Percentiles rank a stretch among this genome's conserved stretches.
These are phyloP conservation scores for Calcarius lapponicus DNA, from an alignment of 2,797 vertebrate genomes.

Conservation along the genomic window DNA sequence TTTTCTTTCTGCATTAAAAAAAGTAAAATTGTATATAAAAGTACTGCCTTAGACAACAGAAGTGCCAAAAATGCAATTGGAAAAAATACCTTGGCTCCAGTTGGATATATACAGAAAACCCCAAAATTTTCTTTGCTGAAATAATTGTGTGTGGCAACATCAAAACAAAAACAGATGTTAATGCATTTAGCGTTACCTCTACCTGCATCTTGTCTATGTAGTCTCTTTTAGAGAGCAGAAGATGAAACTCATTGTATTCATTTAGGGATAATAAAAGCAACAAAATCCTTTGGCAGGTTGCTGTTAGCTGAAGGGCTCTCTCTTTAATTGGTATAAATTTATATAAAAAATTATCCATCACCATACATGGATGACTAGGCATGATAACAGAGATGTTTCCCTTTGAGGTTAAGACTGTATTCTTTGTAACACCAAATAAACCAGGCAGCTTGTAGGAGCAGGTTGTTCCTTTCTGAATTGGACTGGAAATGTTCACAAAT, in stretches of 20 bases:
- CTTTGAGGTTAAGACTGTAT: background rate
- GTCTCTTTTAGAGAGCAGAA: background rate
- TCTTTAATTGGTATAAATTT: background rate
- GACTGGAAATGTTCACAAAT: background rate
- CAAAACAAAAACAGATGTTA: background rate
- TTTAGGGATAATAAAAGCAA: background rate
- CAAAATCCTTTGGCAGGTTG: background rate
- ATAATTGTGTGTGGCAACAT: background rate
- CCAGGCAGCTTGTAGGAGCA: background rate
- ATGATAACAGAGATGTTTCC: background rate
- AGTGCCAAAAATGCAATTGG: background rate
- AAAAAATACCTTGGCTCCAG: background rate
- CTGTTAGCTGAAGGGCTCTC: background rate
- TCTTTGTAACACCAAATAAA: background rate
- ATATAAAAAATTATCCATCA: conserved; percentile 15
- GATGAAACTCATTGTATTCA: accelerated
- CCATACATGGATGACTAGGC: background rate
- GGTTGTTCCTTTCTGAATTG: background rate
- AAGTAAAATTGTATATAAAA: background rate
- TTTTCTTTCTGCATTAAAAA: background rate
- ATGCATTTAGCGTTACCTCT: background rate
- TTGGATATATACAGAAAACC: background rate
- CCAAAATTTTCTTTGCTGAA: background rate
- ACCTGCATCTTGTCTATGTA: accelerated
- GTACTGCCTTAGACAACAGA: background rate